Percentiles rank a stretch among this genome's conserved stretches.
These are phyloP conservation scores for Epinephelus awoara DNA, from an alignment of 2,797 vertebrate genomes.

Conservation along the genomic window DNA sequence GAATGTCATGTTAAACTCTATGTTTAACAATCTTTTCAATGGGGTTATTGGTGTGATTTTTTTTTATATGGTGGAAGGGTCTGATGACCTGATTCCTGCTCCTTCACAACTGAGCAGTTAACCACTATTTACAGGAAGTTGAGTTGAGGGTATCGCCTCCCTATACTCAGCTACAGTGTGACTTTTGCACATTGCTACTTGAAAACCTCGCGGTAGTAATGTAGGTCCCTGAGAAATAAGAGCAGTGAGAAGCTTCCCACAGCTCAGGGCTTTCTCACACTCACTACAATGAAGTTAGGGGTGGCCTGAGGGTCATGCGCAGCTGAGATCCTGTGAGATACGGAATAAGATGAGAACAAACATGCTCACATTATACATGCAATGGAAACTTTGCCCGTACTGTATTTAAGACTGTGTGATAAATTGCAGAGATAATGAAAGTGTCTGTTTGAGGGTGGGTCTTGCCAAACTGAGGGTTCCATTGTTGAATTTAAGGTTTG, in stretches of 20 bases:
- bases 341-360: constrained; percentile 11
- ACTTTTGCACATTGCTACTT: constrained; percentile 45
- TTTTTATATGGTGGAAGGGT: neutral
- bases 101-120: constrained; percentile 53
- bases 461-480: neutral
- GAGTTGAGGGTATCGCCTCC: constrained; percentile 45
- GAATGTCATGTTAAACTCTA: constrained; percentile 18
- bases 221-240: constrained; percentile 20
- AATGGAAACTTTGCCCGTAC: constrained; percentile 23
- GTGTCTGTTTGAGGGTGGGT: neutral
- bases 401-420: constrained; percentile 30
- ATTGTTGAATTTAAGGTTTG: constrained; percentile 11
- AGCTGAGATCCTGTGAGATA: constrained; percentile 48
- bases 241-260: constrained; percentile 27
- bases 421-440: constrained; percentile 10
- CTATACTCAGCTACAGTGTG: constrained; percentile 31
- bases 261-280: constrained; percentile 36
- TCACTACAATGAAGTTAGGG: constrained; percentile 9
- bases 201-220: constrained; percentile 17
- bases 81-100: constrained; percentile 60
- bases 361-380: neutral
- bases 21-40: constrained; percentile 6
- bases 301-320: neutral
- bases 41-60: constrained; percentile 34
- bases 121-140: constrained; percentile 73